These are phyloP conservation scores for Chelonia mydas DNA, from an alignment of 2,797 vertebrate species.

Conservation along the genomic window DNA sequence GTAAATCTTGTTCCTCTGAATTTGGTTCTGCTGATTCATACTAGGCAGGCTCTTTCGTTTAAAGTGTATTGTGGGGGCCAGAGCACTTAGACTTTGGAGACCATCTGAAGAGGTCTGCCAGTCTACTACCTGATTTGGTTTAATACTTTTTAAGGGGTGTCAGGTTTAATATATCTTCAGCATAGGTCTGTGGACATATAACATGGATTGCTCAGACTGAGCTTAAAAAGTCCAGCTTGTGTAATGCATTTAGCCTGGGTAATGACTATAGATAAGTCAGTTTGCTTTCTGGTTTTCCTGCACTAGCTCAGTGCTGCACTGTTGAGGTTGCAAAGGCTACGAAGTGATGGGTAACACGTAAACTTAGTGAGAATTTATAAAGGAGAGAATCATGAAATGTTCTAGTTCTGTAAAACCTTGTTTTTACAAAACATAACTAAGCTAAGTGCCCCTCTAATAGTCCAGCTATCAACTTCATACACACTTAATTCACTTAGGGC, in stretches of 20 bases:
- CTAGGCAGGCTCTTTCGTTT: background rate
- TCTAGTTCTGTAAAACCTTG: background rate
- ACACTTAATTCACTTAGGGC: background rate
- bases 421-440: background rate
- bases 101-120: background rate
- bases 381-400: background rate
- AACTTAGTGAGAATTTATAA: background rate
- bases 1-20: background rate
- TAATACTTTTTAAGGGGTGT: background rate
- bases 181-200: background rate
- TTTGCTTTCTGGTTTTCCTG: background rate
- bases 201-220: background rate
- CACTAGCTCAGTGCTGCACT: background rate
- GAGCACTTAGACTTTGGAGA: background rate
- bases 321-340: background rate
- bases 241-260: background rate
- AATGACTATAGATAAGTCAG: background rate
- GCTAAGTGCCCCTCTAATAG: background rate
- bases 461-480: rapidly evolving
- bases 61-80: background rate
- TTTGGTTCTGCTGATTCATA: background rate
- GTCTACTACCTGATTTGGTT: background rate
- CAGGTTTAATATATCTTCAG: background rate
- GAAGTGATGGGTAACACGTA: background rate
- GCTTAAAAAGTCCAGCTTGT: background rate